phyloP scores from a whole-genome alignment of 2,888 invertebrate species.

The Drosophila mulleri region DNA sequence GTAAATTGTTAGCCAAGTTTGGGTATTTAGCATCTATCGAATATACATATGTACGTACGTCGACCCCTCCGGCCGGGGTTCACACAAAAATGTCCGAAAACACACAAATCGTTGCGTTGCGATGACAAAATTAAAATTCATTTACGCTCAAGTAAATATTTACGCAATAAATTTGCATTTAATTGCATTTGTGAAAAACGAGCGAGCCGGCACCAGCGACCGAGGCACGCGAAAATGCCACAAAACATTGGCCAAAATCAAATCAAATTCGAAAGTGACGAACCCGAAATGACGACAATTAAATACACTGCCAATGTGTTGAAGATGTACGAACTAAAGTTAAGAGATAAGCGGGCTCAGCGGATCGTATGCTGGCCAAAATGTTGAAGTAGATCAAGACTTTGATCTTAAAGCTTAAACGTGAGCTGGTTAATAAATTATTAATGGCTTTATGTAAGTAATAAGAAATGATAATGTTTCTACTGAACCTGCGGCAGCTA shows the following conservation, averaged over 20 bases:
- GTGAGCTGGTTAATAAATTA: neutral
- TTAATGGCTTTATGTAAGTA: neutral
- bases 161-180: conserved; percentile 80
- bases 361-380: neutral
- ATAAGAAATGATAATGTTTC: neutral
- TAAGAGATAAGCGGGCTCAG: neutral
- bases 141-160: conserved; percentile 81
- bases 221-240: conserved; percentile 46
- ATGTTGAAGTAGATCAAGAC: neutral
- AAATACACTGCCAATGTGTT: conserved; percentile 3
- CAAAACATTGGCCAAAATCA: conserved; percentile 69
- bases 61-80: conserved; percentile 37
- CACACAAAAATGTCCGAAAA: conserved; percentile 40
- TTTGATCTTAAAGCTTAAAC: neutral
- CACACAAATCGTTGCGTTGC: conserved; percentile 21
- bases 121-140: conserved; percentile 76
- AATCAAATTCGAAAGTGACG: conserved; percentile 59
- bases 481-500: neutral
- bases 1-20: conserved; percentile 25
- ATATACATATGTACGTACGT: neutral
- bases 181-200: conserved; percentile 68
- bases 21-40: conserved; percentile 5
- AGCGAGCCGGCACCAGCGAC: conserved; percentile 5
- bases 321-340: neutral
- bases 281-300: neutral